These are phyloP conservation scores for Ectemnius cavifrons DNA, from an alignment of 2,888 invertebrate species.

Conservation along the genomic window DNA sequence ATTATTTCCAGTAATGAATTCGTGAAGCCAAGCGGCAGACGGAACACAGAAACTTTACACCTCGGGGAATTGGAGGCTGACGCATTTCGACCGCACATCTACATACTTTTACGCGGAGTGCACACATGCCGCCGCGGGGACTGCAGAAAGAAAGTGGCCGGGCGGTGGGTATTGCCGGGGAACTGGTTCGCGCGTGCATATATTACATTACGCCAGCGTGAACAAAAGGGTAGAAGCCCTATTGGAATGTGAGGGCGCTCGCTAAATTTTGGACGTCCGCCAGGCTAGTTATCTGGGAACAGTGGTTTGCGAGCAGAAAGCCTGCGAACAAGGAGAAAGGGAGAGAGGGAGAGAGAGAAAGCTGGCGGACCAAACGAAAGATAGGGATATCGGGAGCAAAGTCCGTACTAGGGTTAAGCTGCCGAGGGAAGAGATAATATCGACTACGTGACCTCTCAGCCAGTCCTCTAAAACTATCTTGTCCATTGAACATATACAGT, in stretches of 20 bases:
- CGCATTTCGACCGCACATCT: slow-evolving; percentile 10
- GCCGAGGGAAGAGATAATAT: slow-evolving; percentile 58
- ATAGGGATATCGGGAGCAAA: no score
- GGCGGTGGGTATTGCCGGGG: slow-evolving; percentile 1
- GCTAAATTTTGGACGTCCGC: slow-evolving; percentile 64
- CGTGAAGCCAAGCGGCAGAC: background rate
- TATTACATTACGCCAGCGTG: slow-evolving; percentile 33
- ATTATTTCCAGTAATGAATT: background rate
- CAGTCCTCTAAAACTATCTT: slow-evolving; percentile 31
- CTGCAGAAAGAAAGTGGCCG: no score
- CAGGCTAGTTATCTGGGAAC: slow-evolving; percentile 63
- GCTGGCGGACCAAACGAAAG: slow-evolving; percentile 6
- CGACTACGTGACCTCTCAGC: slow-evolving; percentile 52
- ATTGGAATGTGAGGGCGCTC: slow-evolving; percentile 55
- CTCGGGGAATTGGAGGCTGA: background rate
- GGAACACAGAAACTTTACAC: background rate
- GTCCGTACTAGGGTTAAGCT: slow-evolving; percentile 52
- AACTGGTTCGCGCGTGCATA: slow-evolving; percentile 20
- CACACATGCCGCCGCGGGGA: background rate
- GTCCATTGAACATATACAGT: slow-evolving; percentile 4
- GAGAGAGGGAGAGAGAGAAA: slow-evolving; percentile 16
- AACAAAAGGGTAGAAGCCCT: slow-evolving; percentile 39
- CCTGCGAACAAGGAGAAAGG: slow-evolving; percentile 32
- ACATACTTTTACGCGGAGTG: slow-evolving; percentile 28
- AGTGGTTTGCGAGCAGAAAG: slow-evolving; percentile 36